Base-by-base conservation (phyloP, 2,888 invertebrate species). In the Xylota segnis region DNA sequence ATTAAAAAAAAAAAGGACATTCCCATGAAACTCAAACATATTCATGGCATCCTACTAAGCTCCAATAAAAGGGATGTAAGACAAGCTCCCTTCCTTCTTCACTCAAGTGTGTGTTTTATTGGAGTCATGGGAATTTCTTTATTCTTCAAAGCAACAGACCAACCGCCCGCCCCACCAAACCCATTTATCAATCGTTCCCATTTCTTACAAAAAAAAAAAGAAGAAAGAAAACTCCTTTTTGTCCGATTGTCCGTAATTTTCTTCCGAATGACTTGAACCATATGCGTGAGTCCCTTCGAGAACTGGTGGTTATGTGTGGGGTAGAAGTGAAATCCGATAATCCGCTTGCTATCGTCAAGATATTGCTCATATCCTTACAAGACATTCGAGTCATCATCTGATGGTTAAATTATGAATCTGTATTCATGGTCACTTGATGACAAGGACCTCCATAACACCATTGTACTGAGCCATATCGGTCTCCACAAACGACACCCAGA, bases 181-280 rank as follows among this genome's bases (percentile, higher is more conserved):
- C 72, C 78, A 72, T 78, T 78, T 78, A 72, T 65, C 78, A 72
- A 75, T 65, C 34, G 18, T 3, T 63, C 29, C 16, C 40, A 59
- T 50, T 10, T 50, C 14, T 5, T 14, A 5, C 12, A 16, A 37
- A 37, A 27, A 12, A 27, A 12, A 58, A 4, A 47, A 34, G 40
- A 45, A 10, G 40, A 40, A 54, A 37, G 50, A 23, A 23, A 23
- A 23, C 2, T 23, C 23, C 56, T 50, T 72, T 71, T 56, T 65
- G 65, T 43, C 27, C 52, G 50, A 66, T 79, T 74, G 79, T 74
- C 40, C 43, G 18, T 59, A 72, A 79, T 79, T 72, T 65, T 16
- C 66, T 79, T 79, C 66, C 79, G 59, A 66, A 79, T 79, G 74
- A 79, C 66, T 79, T 74, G 7, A 50, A 65, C 65, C 72, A 72